Base-by-base conservation (phyloP, 2,113 vertebrate species). In the Lampris incognitus region DNA sequence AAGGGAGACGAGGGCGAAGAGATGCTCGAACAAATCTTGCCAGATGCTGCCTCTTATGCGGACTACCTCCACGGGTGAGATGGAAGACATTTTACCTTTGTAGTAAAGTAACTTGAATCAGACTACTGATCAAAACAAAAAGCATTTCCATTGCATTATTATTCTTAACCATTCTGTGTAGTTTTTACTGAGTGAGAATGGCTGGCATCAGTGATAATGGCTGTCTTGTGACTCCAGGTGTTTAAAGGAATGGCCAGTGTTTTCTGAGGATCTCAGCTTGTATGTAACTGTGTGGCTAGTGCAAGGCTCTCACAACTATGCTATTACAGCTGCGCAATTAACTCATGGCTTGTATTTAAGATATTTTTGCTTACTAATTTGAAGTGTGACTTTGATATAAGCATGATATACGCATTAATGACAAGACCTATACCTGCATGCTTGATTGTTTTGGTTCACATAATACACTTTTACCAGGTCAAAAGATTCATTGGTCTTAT, bases 1-100 rank as follows among this genome's bases (percentile, higher is more conserved):
- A 96, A 96, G 94, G 96, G 94, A 75, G 95, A 97, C 69, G 96
- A 96, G 69, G 95, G 96, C 13, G 97, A 98, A 85, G 95, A 94
- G 79, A 87, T 95, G 77, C 90, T 99, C 59, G 97, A 99, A 58
- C 87, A 95, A 66, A 80, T 99, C 65, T 89, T 99, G 55, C 96
- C 98, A 61, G 98, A 99, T 76, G 90, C 97, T 67, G 96, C 94
- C 61, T 71, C 95, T 52, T 99, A 96, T 24, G 95, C 95, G 1
- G 91, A 96, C 52, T 99, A 99, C 90, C 94, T 99, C 69, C 88
- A 92, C 56, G 96, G 96, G 98, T 98, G 95, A 85, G 88, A 65
- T 9, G 41, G 52, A 5, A 51, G 4, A 56, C 8, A 9, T 11
- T 8, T 0, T 64, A 11, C 69, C 37, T 40, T 36, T 71, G 42